These are phyloP conservation scores for Daphoenositta chrysoptera DNA, from an alignment of 2,113 vertebrate species.

Conservation along the genomic window DNA sequence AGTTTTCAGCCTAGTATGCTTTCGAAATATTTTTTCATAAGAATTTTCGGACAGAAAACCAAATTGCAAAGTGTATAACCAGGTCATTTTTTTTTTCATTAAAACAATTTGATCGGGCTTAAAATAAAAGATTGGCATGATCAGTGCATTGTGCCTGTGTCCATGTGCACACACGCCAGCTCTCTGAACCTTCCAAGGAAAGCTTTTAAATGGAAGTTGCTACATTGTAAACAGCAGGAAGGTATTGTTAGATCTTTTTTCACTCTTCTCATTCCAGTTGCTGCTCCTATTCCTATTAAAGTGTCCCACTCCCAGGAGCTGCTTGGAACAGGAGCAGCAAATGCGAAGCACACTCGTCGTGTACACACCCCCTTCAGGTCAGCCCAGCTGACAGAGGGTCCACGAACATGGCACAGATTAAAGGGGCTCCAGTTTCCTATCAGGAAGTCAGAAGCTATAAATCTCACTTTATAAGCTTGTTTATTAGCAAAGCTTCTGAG, in stretches of 20 bases:
- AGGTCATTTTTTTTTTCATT: not conserved
- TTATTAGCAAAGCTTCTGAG: slow-evolving; percentile 50
- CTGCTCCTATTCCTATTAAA: not conserved
- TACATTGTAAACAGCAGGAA: not conserved
- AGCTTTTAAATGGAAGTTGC: not conserved
- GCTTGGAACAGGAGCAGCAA: not conserved
- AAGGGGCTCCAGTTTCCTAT: slow-evolving; percentile 57
- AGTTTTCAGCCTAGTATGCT: not conserved
- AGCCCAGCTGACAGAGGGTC: not conserved
- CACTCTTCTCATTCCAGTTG: not conserved
- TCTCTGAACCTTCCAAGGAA: not conserved
- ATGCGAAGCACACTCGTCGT: not conserved
- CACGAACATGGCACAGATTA: not conserved
- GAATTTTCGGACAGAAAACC: not conserved
- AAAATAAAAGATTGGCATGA: not conserved
- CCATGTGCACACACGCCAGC: not conserved
- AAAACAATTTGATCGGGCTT: not conserved
- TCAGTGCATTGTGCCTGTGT: not conserved
- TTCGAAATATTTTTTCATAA: not conserved
- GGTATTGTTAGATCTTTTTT: not conserved
- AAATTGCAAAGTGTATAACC: not conserved
- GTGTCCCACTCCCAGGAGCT: not conserved
- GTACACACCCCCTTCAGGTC: not conserved
- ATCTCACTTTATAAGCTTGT: slow-evolving; percentile 59
- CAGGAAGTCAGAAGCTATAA: slow-evolving; percentile 57